These are phyloP conservation scores for Ochropleura leucogaster DNA, from an alignment of 2,888 invertebrate species.

Conservation along the genomic window DNA sequence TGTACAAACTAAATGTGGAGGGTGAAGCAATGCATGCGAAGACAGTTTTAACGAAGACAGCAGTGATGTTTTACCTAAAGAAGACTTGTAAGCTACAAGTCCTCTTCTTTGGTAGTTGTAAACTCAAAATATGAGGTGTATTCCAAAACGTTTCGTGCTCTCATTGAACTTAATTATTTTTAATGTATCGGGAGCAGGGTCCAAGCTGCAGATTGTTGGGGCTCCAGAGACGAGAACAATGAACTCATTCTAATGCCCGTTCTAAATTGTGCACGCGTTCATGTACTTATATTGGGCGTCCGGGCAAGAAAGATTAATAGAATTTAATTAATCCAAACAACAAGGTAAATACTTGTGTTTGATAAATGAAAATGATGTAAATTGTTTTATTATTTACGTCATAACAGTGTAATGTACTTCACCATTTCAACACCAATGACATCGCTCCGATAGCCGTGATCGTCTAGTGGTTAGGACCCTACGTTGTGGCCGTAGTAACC, in stretches of 20 bases:
- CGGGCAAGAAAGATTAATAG: background rate
- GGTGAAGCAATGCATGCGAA: background rate
- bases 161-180: too few species aligned
- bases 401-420: background rate
- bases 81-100: too few species aligned
- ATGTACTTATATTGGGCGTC: background rate
- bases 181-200: too few species aligned
- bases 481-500: conserved; percentile 94
- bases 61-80: background rate
- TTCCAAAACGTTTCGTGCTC: background rate
- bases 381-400: conserved; percentile 23
- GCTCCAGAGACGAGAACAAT: too few species aligned
- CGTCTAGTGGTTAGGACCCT: conserved; percentile 94
- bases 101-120: background rate
- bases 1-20: background rate
- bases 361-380: background rate
- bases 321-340: background rate
- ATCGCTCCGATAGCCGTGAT: conserved; percentile 92
- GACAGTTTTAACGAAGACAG: background rate
- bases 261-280: background rate
- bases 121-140: background rate
- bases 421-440: conserved; percentile 70
- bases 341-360: background rate
- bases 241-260: background rate
- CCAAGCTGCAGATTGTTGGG: too few species aligned